Evolutionary conservation across 1,140 invertebrate species (phyloP).

Genomic region (Augochlora pura): DNA sequence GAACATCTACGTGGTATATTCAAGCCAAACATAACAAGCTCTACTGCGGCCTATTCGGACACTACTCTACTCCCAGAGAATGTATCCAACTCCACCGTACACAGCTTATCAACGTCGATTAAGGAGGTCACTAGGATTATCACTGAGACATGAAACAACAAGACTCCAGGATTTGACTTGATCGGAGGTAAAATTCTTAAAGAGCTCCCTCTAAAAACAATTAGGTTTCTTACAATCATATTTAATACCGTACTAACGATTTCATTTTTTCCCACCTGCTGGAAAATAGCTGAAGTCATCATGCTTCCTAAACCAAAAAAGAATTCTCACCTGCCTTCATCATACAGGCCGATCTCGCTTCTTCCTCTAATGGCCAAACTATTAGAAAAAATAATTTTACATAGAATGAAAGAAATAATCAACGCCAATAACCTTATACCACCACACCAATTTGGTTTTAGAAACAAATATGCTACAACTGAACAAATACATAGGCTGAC

Average conservation of each 20-base stretch:
- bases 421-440: not conserved
- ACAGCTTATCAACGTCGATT: no score
- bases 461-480: conserved; percentile 57
- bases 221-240: not conserved
- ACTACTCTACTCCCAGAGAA: no score
- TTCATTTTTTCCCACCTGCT: not conserved
- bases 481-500: conserved; percentile 61
- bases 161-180: no score
- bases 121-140: no score
- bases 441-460: conserved; percentile 14
- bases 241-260: not conserved
- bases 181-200: no score
- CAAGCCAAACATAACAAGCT: no score
- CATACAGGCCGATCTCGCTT: not conserved
- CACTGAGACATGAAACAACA: no score
- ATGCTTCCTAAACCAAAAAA: not conserved
- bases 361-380: not conserved
- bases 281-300: not conserved
- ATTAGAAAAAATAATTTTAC: not conserved
- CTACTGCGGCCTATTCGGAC: no score
- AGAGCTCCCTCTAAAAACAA: not conserved
- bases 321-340: not conserved
- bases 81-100: no score
- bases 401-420: not conserved
- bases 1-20: no score